Percentiles rank a stretch among this genome's conserved stretches.
phyloP scores from a whole-genome alignment of 2,797 vertebrate genomes.

The Thripadectes ignobilis region DNA sequence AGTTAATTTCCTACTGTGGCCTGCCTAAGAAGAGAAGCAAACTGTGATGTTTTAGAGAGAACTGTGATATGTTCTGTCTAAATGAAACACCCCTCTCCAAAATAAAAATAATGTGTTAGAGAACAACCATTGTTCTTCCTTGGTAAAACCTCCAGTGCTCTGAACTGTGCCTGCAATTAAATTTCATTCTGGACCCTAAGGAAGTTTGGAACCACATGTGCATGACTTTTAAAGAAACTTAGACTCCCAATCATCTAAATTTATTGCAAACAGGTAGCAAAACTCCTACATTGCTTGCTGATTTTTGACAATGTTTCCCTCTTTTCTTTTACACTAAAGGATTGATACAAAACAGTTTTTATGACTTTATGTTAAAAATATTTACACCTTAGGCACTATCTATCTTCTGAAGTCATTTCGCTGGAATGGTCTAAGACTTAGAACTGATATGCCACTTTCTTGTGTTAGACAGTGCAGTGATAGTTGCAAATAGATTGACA shows the following conservation, averaged over 20 bases:
- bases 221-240: not conserved
- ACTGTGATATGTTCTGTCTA: not conserved
- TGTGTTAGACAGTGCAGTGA: not conserved
- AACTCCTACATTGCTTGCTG: rapidly evolving
- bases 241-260: not conserved
- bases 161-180: not conserved
- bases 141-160: not conserved
- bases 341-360: not conserved
- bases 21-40: not conserved
- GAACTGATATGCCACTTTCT: not conserved
- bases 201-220: not conserved
- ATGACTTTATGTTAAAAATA: not conserved
- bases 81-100: not conserved
- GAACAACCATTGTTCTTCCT: not conserved
- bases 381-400: not conserved
- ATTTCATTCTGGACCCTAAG: not conserved
- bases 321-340: not conserved
- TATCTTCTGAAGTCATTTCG: not conserved
- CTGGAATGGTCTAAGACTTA: not conserved
- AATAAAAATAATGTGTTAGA: not conserved
- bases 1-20: not conserved
- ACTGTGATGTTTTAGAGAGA: not conserved
- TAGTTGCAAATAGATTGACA: not conserved
- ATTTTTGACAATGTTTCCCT: not conserved
- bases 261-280: not conserved